A percentile compares a stretch with the other conserved stretches of the same genome.
phyloP scores from a whole-genome alignment of 2,797 vertebrate species.

The Xenentodon cancila region DNA sequence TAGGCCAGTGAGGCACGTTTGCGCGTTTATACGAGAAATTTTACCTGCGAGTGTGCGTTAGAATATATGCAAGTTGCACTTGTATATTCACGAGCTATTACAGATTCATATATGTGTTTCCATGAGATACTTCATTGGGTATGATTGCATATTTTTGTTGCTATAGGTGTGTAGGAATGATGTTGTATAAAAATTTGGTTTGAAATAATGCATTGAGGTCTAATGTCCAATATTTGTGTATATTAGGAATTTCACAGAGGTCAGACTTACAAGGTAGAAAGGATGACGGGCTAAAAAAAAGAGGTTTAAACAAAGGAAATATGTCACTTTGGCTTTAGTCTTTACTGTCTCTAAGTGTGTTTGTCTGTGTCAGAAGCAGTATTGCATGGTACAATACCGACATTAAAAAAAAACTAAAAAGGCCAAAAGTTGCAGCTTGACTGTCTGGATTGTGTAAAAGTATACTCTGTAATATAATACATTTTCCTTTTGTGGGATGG shows the following conservation, averaged over 20 bases:
- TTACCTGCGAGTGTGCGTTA: conserved; percentile 21
- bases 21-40: conserved; percentile 35
- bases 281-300: conserved; percentile 85
- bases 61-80: conserved; percentile 49
- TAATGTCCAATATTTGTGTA: conserved; percentile 93
- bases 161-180: conserved; percentile 19
- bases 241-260: conserved; percentile 94
- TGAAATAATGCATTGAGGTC: conserved; percentile 91
- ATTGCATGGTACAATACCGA: background rate
- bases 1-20: conserved; percentile 46
- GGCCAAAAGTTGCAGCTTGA: conserved; percentile 69
- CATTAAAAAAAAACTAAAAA: conserved; percentile 7
- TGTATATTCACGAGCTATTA: conserved; percentile 56
- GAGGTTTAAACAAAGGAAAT: conserved; percentile 86
- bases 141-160: conserved; percentile 21
- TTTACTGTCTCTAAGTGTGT: conserved; percentile 5
- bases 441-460: no score
- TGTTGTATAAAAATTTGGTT: conserved; percentile 19
- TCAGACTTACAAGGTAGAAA: conserved; percentile 76
- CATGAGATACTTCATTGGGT: conserved; percentile 6
- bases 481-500: no score
- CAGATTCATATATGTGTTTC: conserved; percentile 35
- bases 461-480: no score
- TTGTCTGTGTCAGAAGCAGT: conserved; percentile 9
- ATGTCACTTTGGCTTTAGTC: conserved; percentile 85